Base-by-base conservation (phyloP, 2,888 invertebrate species). In the Dryadula phaetusa region DNA sequence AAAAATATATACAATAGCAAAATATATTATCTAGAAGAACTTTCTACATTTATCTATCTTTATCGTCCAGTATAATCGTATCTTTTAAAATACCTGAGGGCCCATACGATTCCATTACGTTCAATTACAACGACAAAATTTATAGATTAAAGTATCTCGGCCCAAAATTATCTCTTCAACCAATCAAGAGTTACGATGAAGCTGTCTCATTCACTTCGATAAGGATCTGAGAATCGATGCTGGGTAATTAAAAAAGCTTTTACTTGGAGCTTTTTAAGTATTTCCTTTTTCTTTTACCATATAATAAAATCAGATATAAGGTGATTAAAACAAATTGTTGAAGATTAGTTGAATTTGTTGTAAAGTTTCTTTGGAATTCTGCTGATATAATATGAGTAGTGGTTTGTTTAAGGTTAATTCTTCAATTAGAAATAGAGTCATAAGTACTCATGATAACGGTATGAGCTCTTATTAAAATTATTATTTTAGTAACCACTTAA, bases 191-290 rank as follows among this genome's bases (percentile, higher is more conserved):
- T 70, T 66, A 72, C 74, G 74, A 76, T 76, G 73, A 76, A 75
- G 76, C 74, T 70, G 75, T 76, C 75, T 64, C 74, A 74, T 73
- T 80, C 80, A 78, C 82, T 82, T 75, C 73, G 85, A 84, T 84
- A 83, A 82, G 75, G 77, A 84, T 84, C 82, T 77, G 72, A 76
- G 71, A 67, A 72, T 70, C 70, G 65, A 65, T 52, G 58, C 25
- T 25, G 28, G 62, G 44, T 64, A 65, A 65, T 65, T 65, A 65
- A 65, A 64, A 62, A 62, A 28, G 40, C 46, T 44, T 60, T 44
- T 60, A 60, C 60, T 60, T 44, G 6, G 42, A 40, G 20, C 49
- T 28, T 58, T 40, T 64, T 60, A 42, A 64, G 61, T 64, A 56
- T 22, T 37, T 8, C 8, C 44, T 60, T 56, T 44, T 44, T 16